Conservation (phyloP, 2,888 invertebrate species). For the Polydesmus complanatus region DNA sequence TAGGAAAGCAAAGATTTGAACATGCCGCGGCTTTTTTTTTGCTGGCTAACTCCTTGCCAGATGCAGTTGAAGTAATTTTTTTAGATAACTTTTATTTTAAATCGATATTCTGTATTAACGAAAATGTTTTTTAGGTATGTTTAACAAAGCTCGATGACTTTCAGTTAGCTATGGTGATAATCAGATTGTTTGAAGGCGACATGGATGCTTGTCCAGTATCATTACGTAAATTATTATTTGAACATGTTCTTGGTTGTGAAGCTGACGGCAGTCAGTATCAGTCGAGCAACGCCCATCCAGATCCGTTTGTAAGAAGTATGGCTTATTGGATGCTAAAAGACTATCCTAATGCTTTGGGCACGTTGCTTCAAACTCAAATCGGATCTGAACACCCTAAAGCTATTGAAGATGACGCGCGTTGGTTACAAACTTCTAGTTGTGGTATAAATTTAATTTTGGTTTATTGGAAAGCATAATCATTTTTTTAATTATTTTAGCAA, state of each 20-base stretch:
- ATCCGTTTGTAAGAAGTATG: constrained; percentile 96
- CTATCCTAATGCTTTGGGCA: constrained; percentile 71
- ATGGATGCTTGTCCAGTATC: constrained; percentile 51
- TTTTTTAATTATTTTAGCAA: constrained; percentile 38
- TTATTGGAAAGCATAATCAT: neutral
- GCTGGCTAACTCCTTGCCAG: constrained; percentile 80
- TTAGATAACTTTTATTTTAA: neutral
- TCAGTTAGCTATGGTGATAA: constrained; percentile 86
- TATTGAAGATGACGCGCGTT: constrained; percentile 20
- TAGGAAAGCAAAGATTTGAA: constrained; percentile 89
- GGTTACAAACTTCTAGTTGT: constrained; percentile 4
- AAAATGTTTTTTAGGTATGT: constrained; percentile 47
- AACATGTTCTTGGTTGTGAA: constrained; percentile 47
- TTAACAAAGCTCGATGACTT: constrained; percentile 84
- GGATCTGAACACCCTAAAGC: constrained; percentile 39
- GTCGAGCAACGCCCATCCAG: constrained; percentile 63
- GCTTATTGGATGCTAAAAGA: constrained; percentile 91
- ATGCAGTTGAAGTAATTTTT: constrained; percentile 70
- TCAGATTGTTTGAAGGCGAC: constrained; percentile 69
- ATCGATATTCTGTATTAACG: constrained; percentile 15
- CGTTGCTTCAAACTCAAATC: constrained; percentile 62
- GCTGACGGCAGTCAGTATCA: constrained; percentile 51
- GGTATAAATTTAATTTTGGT: neutral
- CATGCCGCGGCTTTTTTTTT: constrained; percentile 98
- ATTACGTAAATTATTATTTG: constrained; percentile 58